Conservation (phyloP, 2,113 vertebrate species). For the Phalacrocorax brasilianus region DNA sequence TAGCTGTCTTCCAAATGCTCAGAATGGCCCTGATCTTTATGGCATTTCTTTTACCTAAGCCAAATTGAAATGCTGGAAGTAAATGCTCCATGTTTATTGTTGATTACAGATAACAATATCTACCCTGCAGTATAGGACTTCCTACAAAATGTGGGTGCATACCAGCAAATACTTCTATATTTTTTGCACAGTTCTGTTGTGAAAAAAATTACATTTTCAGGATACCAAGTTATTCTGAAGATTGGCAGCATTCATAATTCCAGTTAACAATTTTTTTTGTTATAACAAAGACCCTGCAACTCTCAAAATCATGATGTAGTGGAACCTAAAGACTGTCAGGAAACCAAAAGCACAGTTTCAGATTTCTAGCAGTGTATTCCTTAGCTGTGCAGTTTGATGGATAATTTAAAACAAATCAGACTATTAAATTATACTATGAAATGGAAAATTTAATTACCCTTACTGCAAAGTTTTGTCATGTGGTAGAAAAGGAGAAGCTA, state of each 20-base stretch:
- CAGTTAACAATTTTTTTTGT: not conserved
- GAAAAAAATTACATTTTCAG: not conserved
- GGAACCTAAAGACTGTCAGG: not conserved
- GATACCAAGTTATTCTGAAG: not conserved
- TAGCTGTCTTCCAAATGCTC: not conserved
- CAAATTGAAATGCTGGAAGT: not conserved
- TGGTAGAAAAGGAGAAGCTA: not conserved
- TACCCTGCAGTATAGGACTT: not conserved
- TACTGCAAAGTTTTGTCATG: not conserved
- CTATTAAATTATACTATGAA: not conserved
- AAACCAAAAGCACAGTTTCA: not conserved
- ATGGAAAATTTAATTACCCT: not conserved
- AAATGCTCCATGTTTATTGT: not conserved
- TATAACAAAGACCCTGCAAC: not conserved
- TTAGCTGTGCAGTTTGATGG: not conserved
- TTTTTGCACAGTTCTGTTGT: not conserved
- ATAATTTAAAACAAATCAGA: conserved; percentile 39
- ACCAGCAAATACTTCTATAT: not conserved
- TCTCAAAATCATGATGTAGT: not conserved
- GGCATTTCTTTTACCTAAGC: not conserved
- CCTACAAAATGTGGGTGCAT: not conserved
- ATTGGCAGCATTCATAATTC: not conserved
- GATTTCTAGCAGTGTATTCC: not conserved
- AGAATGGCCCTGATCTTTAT: not conserved
- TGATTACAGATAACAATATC: not conserved